A percentile compares a stretch with the other conserved stretches of the same genome.
Conservation (phyloP, 2,113 vertebrate species). For the Nibea coibor region DNA sequence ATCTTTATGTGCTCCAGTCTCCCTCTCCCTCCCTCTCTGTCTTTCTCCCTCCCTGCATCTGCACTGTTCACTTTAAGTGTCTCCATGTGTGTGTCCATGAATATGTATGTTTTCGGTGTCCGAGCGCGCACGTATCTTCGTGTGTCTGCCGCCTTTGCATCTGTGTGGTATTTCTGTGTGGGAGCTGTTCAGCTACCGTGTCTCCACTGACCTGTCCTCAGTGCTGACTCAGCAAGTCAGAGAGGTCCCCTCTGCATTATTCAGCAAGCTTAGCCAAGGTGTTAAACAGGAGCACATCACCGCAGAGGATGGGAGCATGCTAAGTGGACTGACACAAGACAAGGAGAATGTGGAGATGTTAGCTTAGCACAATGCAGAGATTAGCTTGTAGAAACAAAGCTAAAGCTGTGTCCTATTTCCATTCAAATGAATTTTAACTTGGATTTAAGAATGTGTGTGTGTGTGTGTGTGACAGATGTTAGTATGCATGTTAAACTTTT, state of each 20-base stretch:
- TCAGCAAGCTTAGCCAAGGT: constrained; percentile 72
- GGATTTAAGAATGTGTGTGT: constrained; percentile 6
- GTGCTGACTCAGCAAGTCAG: constrained; percentile 70
- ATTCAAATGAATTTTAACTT: neutral
- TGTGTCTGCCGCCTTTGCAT: constrained; percentile 28
- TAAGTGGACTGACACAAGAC: constrained; percentile 60
- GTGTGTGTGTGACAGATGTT: neutral
- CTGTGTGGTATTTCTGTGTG: constrained; percentile 36
- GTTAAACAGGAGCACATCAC: constrained; percentile 73
- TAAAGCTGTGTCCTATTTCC: constrained; percentile 31
- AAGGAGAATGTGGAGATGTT: constrained; percentile 36
- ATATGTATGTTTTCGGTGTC: constrained; percentile 7
- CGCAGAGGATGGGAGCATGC: constrained; percentile 47
- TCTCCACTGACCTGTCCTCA: constrained; percentile 72
- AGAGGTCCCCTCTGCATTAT: constrained; percentile 72
- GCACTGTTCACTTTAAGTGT: neutral
- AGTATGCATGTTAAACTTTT: constrained; percentile 3
- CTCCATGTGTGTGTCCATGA: neutral
- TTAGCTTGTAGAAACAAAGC: constrained; percentile 30
- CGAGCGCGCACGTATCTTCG: neutral
- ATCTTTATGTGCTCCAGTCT: neutral
- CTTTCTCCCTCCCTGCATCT: neutral
- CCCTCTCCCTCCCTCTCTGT: neutral
- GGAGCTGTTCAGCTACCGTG: constrained; percentile 42
- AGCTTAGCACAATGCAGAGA: constrained; percentile 36